A percentile compares a stretch with the other conserved stretches of the same genome.
Evolutionary conservation across 2,113 vertebrate genomes (phyloP).

Genomic region (Calonectris borealis): DNA sequence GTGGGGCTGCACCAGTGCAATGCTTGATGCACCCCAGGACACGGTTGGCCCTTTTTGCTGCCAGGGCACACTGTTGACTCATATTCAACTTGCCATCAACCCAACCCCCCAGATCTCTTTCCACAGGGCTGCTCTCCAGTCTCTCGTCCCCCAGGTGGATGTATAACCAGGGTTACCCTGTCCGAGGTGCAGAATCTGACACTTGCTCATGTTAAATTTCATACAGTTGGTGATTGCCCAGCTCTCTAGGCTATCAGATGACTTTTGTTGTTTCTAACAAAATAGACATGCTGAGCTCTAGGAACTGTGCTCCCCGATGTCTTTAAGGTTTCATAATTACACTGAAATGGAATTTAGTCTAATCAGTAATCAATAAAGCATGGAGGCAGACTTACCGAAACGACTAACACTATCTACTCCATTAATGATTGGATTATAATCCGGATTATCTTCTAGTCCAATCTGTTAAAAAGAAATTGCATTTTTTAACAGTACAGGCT

Average conservation of each 20-base stretch:
- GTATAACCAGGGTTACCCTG: neutral
- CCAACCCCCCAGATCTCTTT: neutral
- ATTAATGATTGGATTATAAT: conserved; percentile 85
- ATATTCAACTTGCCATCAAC: neutral
- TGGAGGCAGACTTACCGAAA: conserved; percentile 79
- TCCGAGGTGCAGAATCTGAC: neutral
- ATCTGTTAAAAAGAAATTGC: conserved; percentile 76
- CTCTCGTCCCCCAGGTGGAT: neutral
- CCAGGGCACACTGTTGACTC: neutral
- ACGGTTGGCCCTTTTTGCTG: fast-evolving
- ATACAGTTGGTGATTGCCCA: neutral
- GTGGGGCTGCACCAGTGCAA: fast-evolving
- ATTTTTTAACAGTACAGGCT: neutral
- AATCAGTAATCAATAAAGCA: neutral
- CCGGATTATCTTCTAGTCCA: conserved; percentile 83
- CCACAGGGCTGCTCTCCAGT: neutral
- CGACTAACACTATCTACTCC: conserved; percentile 88
- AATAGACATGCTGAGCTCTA: neutral
- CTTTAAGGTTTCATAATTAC: neutral
- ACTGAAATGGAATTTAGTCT: neutral
- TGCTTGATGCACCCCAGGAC: neutral
- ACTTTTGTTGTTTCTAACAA: neutral
- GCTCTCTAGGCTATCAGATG: neutral
- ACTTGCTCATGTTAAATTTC: neutral
- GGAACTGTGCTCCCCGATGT: neutral